These are phyloP conservation scores for Agrochola circellaris DNA, from an alignment of 2,888 invertebrate species.

Conservation along the genomic window DNA sequence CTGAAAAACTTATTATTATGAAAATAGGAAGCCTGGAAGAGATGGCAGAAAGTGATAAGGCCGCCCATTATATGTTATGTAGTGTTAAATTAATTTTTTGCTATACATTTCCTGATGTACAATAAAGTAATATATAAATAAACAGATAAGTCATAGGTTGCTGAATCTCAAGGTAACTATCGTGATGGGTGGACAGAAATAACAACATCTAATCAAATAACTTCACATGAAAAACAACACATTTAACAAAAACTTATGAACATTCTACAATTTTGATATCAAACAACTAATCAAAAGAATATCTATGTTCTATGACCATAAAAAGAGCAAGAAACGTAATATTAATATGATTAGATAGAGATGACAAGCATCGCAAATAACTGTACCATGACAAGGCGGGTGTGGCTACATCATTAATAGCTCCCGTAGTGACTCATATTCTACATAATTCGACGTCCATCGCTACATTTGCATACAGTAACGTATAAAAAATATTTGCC, in stretches of 20 bases:
- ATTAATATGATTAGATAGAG: constrained; percentile 38
- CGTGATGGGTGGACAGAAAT: no score
- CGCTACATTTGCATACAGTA: constrained; percentile 30
- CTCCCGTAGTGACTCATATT: constrained; percentile 55
- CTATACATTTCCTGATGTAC: no score
- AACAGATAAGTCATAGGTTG: not conserved
- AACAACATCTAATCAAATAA: no score
- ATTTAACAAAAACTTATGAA: not conserved
- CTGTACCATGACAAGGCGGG: constrained; percentile 46
- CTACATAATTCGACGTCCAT: constrained; percentile 30
- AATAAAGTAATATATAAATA: no score
- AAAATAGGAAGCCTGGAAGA: no score
- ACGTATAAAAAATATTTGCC: constrained; percentile 16
- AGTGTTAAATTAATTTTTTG: no score
- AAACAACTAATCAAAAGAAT: not conserved
- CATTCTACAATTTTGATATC: not conserved
- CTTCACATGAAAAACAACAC: not conserved
- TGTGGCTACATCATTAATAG: constrained; percentile 45
- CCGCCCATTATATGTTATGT: no score
- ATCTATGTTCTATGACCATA: constrained; percentile 2
- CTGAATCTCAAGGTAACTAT: not conserved
- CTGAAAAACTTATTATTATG: not conserved
- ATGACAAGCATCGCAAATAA: constrained; percentile 42
- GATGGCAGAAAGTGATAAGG: no score
- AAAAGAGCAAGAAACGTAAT: constrained; percentile 27